phyloP scores from a whole-genome alignment of 2,113 vertebrate species.

The Otocyon megalotis region DNA sequence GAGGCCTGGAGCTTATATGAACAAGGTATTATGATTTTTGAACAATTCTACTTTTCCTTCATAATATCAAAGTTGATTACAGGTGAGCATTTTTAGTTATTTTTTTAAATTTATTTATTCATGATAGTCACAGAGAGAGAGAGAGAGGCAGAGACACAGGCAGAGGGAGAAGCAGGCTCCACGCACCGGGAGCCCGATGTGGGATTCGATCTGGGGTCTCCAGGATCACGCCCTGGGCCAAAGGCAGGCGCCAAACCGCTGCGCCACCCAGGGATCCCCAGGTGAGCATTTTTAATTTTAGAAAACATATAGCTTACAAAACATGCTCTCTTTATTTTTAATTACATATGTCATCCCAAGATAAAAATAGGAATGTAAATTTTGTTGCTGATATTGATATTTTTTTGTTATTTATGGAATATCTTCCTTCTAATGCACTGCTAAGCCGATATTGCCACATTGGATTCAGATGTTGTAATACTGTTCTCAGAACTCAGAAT shows the following conservation, averaged over 20 bases:
- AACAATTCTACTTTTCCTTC: not conserved
- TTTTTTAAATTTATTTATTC: too few relatives aligned
- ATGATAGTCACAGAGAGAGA: too few relatives aligned
- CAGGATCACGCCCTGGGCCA: too few relatives aligned
- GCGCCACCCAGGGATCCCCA: too few relatives aligned
- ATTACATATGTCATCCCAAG: not conserved
- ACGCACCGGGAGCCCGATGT: too few relatives aligned
- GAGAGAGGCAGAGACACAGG: too few relatives aligned
- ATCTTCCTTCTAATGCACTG: not conserved
- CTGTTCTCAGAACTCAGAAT: not conserved
- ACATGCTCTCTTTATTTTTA: not conserved
- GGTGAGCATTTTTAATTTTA: constrained; percentile 11
- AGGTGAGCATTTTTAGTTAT: not conserved
- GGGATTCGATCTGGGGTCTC: too few relatives aligned
- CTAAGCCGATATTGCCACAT: not conserved
- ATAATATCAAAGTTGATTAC: not conserved
- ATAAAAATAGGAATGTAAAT: constrained; percentile 8
- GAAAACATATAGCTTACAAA: not conserved
- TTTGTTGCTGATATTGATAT: not conserved
- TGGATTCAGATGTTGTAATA: not conserved
- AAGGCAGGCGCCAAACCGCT: too few relatives aligned
- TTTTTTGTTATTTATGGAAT: not conserved
- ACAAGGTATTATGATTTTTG: not conserved
- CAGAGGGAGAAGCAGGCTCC: too few relatives aligned
- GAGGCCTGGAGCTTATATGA: not conserved